phyloP scores from a whole-genome alignment of 2,113 vertebrate genomes.

The Calyptommatus sinebrachiatus region DNA sequence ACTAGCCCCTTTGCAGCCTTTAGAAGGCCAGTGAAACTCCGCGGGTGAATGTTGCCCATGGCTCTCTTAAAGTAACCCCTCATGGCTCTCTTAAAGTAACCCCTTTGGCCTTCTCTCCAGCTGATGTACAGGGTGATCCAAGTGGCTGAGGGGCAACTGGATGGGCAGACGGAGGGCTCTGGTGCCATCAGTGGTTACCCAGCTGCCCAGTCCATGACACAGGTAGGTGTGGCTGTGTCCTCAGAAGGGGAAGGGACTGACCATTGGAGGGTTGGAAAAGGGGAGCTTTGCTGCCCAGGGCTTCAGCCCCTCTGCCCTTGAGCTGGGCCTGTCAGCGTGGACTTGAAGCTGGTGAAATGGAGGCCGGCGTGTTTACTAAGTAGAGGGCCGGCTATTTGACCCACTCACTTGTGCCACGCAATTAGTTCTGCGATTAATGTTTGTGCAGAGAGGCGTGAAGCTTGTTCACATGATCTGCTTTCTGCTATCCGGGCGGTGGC shows the following conservation, averaged over 20 bases:
- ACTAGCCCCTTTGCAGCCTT: no score
- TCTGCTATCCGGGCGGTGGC: background rate
- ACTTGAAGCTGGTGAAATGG: no score
- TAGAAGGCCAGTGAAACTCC: no score
- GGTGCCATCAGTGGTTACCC: slow-evolving; percentile 91
- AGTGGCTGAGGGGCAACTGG: slow-evolving; percentile 89
- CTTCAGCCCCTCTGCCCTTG: background rate
- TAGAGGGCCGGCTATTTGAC: background rate
- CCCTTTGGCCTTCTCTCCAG: slow-evolving; percentile 55
- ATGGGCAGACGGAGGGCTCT: slow-evolving; percentile 83
- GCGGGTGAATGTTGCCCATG: no score
- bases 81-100: background rate
- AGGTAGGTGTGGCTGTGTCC: slow-evolving; percentile 66
- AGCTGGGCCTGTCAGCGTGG: background rate
- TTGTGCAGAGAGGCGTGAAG: background rate
- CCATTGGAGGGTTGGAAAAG: background rate
- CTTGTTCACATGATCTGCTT: background rate
- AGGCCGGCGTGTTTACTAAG: background rate
- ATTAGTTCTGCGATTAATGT: no score
- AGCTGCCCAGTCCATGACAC: slow-evolving; percentile 83
- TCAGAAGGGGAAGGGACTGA: background rate
- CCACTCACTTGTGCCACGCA: background rate
- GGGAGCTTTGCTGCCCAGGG: background rate
- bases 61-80: no score
- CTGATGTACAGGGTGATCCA: slow-evolving; percentile 94